These are phyloP conservation scores for Desoria tigrina DNA, from an alignment of 2,888 invertebrate genomes.

Conservation along the genomic window DNA sequence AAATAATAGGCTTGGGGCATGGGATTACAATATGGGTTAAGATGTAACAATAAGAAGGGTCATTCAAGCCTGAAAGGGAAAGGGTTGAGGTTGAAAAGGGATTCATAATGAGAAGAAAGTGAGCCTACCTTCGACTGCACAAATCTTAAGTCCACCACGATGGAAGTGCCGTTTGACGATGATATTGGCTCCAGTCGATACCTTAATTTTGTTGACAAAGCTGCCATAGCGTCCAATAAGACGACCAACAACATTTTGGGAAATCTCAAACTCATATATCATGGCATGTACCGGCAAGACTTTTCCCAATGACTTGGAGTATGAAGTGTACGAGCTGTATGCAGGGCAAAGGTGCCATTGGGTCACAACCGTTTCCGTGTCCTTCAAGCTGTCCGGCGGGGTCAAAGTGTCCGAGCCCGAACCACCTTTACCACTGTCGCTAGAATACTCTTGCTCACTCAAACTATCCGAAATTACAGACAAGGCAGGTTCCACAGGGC, in stretches of 20 bases:
- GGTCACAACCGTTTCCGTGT: constrained; percentile 60
- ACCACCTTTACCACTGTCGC: constrained; percentile 81
- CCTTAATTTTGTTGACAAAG: constrained; percentile 77
- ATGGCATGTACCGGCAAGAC: constrained; percentile 46
- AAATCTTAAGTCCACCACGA: constrained; percentile 74
- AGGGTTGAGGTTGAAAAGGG: too few species aligned
- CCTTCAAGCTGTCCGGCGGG: constrained; percentile 57
- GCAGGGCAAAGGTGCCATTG: constrained; percentile 57
- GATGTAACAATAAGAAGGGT: constrained; percentile 9
- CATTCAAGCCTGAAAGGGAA: neutral
- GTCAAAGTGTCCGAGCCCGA: constrained; percentile 71
- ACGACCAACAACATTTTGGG: constrained; percentile 75
- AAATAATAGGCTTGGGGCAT: neutral
- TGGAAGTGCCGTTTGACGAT: constrained; percentile 76
- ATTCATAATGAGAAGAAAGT: neutral
- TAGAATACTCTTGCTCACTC: constrained; percentile 56
- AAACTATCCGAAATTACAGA: constrained; percentile 41
- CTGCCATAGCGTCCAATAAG: constrained; percentile 82
- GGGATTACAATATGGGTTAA: neutral
- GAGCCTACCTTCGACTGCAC: constrained; percentile 73
- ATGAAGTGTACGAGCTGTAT: constrained; percentile 38
- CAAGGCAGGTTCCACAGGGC: constrained; percentile 23
- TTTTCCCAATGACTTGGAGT: constrained; percentile 41
- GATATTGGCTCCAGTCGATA: constrained; percentile 75
- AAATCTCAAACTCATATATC: constrained; percentile 73